Evolutionary conservation across 2,113 vertebrate species (phyloP), one percentile per base, ranked within the genome.

Genomic region (Haemorhous mexicanus): DNA sequence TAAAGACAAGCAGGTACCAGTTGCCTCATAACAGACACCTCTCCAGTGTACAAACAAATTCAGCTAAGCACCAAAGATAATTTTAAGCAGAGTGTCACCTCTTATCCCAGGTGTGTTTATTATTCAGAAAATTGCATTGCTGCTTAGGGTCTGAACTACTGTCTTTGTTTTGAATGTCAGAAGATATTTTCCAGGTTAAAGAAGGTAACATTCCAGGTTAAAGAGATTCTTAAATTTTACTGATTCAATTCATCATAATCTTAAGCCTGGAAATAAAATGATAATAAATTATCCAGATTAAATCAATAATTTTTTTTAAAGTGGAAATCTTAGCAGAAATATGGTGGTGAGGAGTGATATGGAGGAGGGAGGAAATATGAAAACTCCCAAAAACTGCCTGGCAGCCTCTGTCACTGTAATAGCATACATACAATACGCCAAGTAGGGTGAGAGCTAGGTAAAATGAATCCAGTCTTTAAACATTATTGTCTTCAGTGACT

Each of bases 351-450:
- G 9, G 64, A 81, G 41, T 26, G 9, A 3, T 63, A n/a, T 30
- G 10, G 32, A 81, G 14, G 4, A 55, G 21, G 9, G 7, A 58
- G 28, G 10, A 80, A 86, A 79, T 6, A 23, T 10, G 6, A 19
- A 77, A 81, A 55, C 8, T 4, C 6, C 28, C 61, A 64, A 87
- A 72, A 56, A 5, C 23, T 61, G 9, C 41, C 21, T 77, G 11
- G 50, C 41, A 56, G 10, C 50, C 20, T 59, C 53, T 90, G 15
- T 47, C 14, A 43, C 4, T 62, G 12, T 53, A 70, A 70, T 67
- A 56, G 27, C 17, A 24, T 62, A 12, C 0, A 1, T 35, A 19
- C 1, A 4, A 27, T 58, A 53, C 53, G 49, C 4, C 3, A 62
- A 49, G 7, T 16, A 53, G 50, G 4, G 12, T 33, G 70, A 39